Evolutionary conservation across 1,140 invertebrate genomes (phyloP).

Genomic region (Panulirus ornatus): DNA sequence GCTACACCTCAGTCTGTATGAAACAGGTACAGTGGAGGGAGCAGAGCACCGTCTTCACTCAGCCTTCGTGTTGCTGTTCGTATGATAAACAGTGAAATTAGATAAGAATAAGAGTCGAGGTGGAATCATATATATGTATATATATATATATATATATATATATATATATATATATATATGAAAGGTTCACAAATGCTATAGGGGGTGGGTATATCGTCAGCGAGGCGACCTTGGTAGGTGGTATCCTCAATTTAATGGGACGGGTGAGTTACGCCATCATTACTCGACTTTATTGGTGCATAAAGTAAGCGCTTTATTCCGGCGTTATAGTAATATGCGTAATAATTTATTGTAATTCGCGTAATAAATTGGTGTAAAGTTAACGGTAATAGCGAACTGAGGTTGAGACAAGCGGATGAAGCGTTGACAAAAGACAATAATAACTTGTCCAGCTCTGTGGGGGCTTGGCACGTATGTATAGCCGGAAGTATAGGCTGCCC

Average conservation of each 20-base stretch:
- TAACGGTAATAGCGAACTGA: not conserved
- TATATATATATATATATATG: no score
- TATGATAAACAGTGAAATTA: no score
- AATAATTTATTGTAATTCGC: constrained; percentile 27
- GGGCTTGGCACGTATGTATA: no score
- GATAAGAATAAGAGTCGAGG: not conserved
- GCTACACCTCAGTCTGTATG: no score
- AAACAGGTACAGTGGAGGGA: no score
- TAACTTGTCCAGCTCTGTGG: no score
- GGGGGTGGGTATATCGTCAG: not conserved
- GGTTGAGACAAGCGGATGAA: not conserved
- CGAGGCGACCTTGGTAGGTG: not conserved
- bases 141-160: not conserved
- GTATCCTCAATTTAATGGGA: not conserved
- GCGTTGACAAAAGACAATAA: not conserved
- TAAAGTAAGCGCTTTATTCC: not conserved
- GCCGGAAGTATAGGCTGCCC: not conserved
- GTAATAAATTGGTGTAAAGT: constrained; percentile 1
- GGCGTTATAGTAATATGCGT: not conserved
- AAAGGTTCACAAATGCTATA: not conserved
- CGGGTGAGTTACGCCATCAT: not conserved
- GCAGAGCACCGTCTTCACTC: no score
- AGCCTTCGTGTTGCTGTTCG: no score
- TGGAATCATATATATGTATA: not conserved
- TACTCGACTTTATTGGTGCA: not conserved